phyloP scores from a whole-genome alignment of 2,113 vertebrate genomes.

The Neofelis nebulosa region DNA sequence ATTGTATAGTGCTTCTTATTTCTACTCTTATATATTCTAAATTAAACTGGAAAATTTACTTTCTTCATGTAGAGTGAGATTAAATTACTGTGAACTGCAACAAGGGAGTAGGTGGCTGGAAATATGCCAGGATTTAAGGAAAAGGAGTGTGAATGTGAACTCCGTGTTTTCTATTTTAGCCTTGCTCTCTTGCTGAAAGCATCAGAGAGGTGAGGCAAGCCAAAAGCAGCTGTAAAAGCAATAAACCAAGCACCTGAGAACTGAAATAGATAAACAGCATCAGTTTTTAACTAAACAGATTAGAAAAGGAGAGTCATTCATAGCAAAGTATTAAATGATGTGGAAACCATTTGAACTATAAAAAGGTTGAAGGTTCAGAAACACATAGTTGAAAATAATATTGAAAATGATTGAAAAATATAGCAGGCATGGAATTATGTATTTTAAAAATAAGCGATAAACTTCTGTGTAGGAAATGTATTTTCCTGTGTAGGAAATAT shows the following conservation, averaged over 20 bases:
- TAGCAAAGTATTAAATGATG: constrained; percentile 30
- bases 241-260: not conserved
- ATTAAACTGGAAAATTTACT: constrained; percentile 61
- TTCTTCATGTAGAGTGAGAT: rapidly evolving
- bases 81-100: constrained; percentile 55
- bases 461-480: not conserved
- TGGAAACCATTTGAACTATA: constrained; percentile 41
- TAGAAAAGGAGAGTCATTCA: constrained; percentile 44
- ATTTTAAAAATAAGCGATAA: not conserved
- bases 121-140: constrained; percentile 33
- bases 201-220: not conserved
- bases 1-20: not conserved
- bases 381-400: not conserved
- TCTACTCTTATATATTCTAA: constrained; percentile 17
- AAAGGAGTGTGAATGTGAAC: constrained; percentile 26
- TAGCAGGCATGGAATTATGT: not conserved
- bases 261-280: constrained; percentile 18
- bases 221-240: constrained; percentile 3
- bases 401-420: not conserved
- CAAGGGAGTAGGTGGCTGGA: constrained; percentile 43
- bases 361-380: not conserved
- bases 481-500: not conserved
- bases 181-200: constrained; percentile 19
- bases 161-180: constrained; percentile 42
- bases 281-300: constrained; percentile 60